These are phyloP conservation scores for Eilema sororculum DNA, from an alignment of 2,888 invertebrate genomes.

Conservation along the genomic window DNA sequence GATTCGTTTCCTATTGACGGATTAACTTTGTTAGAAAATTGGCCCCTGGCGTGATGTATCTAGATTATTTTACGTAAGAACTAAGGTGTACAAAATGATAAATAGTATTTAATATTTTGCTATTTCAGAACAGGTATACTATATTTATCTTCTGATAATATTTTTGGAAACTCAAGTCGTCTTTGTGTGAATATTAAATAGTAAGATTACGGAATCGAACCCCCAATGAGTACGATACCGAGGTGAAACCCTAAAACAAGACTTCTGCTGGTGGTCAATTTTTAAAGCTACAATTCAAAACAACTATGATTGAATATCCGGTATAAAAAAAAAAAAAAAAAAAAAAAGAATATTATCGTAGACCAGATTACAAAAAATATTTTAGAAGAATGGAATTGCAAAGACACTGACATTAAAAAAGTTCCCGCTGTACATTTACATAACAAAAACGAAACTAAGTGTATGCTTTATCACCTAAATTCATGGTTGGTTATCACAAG, in stretches of 20 bases:
- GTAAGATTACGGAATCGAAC: not conserved
- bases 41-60: not conserved
- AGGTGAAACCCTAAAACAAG: not conserved
- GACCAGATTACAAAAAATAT: not conserved
- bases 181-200: not conserved
- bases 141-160: not conserved
- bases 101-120: not conserved
- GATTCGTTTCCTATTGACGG: not conserved
- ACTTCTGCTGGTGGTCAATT: not conserved
- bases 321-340: too few relatives aligned
- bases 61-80: not conserved
- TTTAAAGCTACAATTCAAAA: not conserved
- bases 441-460: conserved; percentile 16
- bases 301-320: too few relatives aligned
- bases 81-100: not conserved
- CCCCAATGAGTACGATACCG: not conserved
- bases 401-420: not conserved
- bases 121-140: not conserved
- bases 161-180: not conserved
- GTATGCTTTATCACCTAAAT: conserved; percentile 27
- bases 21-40: not conserved
- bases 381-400: not conserved
- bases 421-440: not conserved
- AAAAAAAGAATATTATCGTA: too few relatives aligned
- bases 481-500: conserved; percentile 38